Conservation (phyloP, 2,113 vertebrate species). For the Monopterus albus region DNA sequence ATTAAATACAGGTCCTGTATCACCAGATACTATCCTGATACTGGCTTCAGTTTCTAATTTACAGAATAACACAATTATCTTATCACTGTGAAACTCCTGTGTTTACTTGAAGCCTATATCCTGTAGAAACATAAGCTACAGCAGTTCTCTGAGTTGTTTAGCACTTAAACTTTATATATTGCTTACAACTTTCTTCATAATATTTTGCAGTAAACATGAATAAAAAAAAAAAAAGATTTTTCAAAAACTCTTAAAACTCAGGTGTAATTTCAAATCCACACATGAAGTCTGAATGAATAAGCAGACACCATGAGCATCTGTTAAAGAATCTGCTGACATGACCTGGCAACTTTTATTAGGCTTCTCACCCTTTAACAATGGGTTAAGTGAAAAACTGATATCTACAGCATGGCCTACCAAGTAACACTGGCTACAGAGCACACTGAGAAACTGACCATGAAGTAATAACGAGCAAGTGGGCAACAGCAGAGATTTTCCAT, state of each 20-base stretch:
- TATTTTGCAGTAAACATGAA: neutral
- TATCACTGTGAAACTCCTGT: constrained; percentile 17
- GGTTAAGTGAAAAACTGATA: constrained; percentile 83
- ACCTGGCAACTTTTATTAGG: constrained; percentile 69
- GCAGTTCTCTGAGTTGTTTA: neutral
- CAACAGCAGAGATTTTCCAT: constrained; percentile 72
- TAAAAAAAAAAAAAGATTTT: neutral
- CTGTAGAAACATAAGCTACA: neutral
- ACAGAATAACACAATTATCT: constrained; percentile 23
- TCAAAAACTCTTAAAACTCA: constrained; percentile 3
- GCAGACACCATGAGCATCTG: constrained; percentile 17
- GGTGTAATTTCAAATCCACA: constrained; percentile 10
- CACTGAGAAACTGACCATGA: constrained; percentile 71
- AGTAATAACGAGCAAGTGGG: constrained; percentile 66
- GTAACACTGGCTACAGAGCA: constrained; percentile 62
- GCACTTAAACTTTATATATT: neutral
- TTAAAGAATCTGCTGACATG: constrained; percentile 62
- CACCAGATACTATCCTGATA: constrained; percentile 55
- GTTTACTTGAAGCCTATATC: constrained; percentile 14
- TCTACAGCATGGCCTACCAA: constrained; percentile 75
- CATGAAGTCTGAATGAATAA: constrained; percentile 62
- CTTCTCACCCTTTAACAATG: constrained; percentile 76
- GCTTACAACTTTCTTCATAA: neutral
- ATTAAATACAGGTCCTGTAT: constrained; percentile 63
- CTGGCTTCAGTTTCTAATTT: constrained; percentile 32